phyloP scores from a whole-genome alignment of 2,888 invertebrate species.

The Drosophila neotestacea region DNA sequence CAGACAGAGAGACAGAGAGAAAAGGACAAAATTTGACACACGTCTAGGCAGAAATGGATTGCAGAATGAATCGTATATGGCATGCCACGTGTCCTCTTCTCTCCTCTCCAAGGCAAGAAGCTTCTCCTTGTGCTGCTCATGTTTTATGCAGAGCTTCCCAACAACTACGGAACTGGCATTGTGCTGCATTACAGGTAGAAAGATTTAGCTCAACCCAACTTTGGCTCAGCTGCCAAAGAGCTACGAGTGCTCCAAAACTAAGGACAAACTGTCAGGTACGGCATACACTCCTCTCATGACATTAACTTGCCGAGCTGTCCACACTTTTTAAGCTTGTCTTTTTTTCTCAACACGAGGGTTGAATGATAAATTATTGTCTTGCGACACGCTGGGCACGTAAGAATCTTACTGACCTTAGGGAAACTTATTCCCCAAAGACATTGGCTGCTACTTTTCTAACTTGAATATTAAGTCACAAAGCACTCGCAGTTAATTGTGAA shows the following conservation, averaged over 20 bases:
- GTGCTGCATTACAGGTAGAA: conserved; percentile 19
- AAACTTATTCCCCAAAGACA: conserved; percentile 6
- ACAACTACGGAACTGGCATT: conserved; percentile 28
- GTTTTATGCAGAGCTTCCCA: conserved; percentile 63
- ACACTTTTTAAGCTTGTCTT: conserved; percentile 43
- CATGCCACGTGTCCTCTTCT: conserved; percentile 33
- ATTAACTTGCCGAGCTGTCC: conserved; percentile 40
- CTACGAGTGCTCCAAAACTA: conserved; percentile 29
- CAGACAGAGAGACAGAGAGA: background rate
- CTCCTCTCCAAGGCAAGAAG: conserved; percentile 7
- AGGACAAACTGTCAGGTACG: conserved; percentile 42
- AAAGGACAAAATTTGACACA: conserved; percentile 70
- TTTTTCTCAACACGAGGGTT: conserved; percentile 1
- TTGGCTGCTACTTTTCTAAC: background rate
- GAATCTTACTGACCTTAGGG: background rate
- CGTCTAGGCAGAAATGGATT: conserved; percentile 66
- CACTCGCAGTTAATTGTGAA: background rate
- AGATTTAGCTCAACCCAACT: conserved; percentile 26
- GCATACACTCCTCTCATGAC: conserved; percentile 17
- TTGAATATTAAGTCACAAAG: background rate
- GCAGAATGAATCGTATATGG: conserved; percentile 41
- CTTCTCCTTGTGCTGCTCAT: conserved; percentile 49
- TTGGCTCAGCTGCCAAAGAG: conserved; percentile 32
- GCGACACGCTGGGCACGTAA: conserved; percentile 1
- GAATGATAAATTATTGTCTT: conserved; percentile 40